Evolutionary conservation across 2,888 invertebrate species (phyloP).

Genomic region (Agonopterix heracliana): DNA sequence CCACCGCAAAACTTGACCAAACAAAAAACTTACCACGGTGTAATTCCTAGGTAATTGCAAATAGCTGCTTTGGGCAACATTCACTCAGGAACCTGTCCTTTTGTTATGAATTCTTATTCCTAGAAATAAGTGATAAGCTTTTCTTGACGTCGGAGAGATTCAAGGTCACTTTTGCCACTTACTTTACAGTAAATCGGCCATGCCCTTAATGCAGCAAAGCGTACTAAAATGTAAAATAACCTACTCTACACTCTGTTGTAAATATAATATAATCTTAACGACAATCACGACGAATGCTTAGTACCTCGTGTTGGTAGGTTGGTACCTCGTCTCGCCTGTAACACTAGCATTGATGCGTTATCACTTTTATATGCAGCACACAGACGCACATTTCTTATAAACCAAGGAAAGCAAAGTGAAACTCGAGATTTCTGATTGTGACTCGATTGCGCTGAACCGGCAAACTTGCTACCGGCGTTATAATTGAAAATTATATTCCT

Average conservation of each 20-base stretch:
- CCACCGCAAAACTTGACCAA: slow-evolving; percentile 1
- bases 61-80: slow-evolving; percentile 5
- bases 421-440: slow-evolving; percentile 33
- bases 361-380: slow-evolving; percentile 15
- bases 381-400: slow-evolving; percentile 17
- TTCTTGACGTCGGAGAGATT: too few species aligned
- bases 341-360: slow-evolving; percentile 17
- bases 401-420: slow-evolving; percentile 35
- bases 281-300: slow-evolving; percentile 10
- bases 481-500: slow-evolving; percentile 23
- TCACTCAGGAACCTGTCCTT: slow-evolving; percentile 6
- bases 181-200: slow-evolving; percentile 3
- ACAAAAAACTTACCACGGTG: slow-evolving; percentile 3
- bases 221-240: neutral
- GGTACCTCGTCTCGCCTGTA: slow-evolving; percentile 8
- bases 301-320: slow-evolving; percentile 4
- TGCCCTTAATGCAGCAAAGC: slow-evolving; percentile 2
- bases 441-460: slow-evolving; percentile 19
- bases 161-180: neutral
- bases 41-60: slow-evolving; percentile 1
- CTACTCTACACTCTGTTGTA: neutral
- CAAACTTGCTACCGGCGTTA: slow-evolving; percentile 17
- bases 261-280: slow-evolving; percentile 13
- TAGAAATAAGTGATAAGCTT: too few species aligned
- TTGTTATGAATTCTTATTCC: neutral